phyloP scores from a whole-genome alignment of 2,797 vertebrate species.

The Urocyon cinereoargenteus region DNA sequence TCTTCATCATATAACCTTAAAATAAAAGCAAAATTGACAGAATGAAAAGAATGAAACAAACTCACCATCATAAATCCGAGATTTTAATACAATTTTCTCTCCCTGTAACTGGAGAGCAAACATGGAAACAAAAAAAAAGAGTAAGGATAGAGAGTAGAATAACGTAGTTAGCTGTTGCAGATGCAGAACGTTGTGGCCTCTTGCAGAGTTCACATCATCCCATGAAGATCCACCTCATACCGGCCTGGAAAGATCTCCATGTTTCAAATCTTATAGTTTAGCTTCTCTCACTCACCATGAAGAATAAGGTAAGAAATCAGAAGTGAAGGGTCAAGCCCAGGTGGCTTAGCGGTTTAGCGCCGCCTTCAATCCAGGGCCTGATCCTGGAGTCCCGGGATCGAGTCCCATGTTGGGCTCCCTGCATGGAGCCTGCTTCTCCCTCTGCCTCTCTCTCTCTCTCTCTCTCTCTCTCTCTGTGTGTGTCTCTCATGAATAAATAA shows the following conservation, averaged over 20 bases:
- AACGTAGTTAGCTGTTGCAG: fast-evolving
- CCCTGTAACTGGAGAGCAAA: not conserved
- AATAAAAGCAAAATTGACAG: not conserved
- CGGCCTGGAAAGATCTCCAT: not conserved
- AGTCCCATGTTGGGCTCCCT: no score
- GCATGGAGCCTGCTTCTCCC: no score
- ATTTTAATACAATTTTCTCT: not conserved
- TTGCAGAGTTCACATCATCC: not conserved
- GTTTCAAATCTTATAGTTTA: not conserved
- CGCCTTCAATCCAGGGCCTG: no score
- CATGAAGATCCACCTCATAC: no score
- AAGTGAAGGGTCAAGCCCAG: no score
- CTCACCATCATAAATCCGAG: not conserved
- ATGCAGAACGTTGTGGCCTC: no score
- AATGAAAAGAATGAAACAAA: not conserved
- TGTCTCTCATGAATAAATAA: no score
- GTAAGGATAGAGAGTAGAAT: not conserved
- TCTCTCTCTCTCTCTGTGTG: no score
- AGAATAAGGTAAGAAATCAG: not conserved
- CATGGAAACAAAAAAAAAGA: not conserved
- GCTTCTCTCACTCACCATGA: not conserved
- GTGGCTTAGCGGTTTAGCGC: no score
- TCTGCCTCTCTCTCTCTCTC: no score
- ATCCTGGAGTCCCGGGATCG: no score
- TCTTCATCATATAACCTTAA: not conserved